Conservation (phyloP, 2,113 vertebrate species). For the Empidonax alnorum region DNA sequence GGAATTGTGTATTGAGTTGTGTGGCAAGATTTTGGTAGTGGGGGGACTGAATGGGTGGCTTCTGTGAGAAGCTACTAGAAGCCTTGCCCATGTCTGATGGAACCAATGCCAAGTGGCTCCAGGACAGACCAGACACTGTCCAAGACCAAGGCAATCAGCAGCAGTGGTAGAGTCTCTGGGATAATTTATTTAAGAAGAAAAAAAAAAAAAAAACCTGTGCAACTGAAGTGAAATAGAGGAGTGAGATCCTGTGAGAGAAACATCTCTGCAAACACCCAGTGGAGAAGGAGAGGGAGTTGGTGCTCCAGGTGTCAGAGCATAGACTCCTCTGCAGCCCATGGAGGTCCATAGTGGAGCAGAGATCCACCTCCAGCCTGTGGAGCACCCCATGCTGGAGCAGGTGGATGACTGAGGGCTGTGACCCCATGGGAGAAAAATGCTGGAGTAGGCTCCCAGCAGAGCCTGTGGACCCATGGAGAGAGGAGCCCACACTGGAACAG, state of each 20-base stretch:
- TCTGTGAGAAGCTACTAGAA: neutral
- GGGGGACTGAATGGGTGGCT: neutral
- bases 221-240: neutral
- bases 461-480: neutral
- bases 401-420: neutral
- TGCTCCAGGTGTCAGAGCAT: neutral
- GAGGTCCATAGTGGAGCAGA: neutral
- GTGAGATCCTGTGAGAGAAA: neutral
- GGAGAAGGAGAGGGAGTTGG: neutral
- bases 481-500: neutral
- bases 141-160: neutral
- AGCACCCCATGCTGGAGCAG: fast-evolving
- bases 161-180: too few relatives aligned
- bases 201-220: neutral
- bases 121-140: neutral
- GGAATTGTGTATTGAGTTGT: neutral
- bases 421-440: neutral
- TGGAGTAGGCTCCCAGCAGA: neutral
- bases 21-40: neutral
- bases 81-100: neutral
- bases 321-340: neutral
- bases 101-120: neutral
- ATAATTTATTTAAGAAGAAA: neutral
- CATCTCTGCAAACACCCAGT: neutral
- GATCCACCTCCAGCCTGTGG: neutral